phyloP scores from a whole-genome alignment of 2,113 vertebrate species.

The Cryptomyrus ogoouensis region DNA sequence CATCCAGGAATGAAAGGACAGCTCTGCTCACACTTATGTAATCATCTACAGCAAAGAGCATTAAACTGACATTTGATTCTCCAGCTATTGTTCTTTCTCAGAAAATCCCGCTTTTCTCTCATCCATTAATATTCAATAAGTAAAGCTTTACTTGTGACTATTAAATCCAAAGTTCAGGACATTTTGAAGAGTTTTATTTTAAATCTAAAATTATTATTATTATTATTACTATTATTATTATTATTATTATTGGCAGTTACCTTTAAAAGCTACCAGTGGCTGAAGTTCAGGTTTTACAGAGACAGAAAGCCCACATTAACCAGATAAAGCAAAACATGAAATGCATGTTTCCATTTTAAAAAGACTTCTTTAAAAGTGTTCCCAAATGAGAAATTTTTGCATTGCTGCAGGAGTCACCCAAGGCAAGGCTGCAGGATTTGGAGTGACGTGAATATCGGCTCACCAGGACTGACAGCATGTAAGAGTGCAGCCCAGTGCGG shows the following conservation, averaged over 20 bases:
- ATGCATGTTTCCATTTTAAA: not conserved
- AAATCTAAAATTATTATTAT: not conserved
- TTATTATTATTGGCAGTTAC: not conserved
- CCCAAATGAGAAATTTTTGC: no score
- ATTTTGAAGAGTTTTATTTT: not conserved
- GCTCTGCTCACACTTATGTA: not conserved
- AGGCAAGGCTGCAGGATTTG: not conserved
- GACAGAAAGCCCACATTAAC: not conserved
- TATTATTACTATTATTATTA: not conserved
- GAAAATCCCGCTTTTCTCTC: not conserved
- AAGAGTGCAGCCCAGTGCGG: constrained; percentile 32
- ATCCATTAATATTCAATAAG: not conserved
- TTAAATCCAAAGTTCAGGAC: not conserved
- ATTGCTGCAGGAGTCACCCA: not conserved
- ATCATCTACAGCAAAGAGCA: not conserved
- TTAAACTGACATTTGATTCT: not conserved
- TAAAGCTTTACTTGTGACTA: not conserved
- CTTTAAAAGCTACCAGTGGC: not conserved
- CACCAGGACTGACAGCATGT: constrained; percentile 48
- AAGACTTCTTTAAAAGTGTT: not conserved
- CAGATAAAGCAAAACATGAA: not conserved
- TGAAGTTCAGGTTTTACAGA: not conserved
- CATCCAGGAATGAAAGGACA: not conserved
- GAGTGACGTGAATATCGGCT: constrained; percentile 1
- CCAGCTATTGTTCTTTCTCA: not conserved